Base-by-base conservation (phyloP, 1,140 invertebrate genomes). In the Brachionus rotundiformis region DNA sequence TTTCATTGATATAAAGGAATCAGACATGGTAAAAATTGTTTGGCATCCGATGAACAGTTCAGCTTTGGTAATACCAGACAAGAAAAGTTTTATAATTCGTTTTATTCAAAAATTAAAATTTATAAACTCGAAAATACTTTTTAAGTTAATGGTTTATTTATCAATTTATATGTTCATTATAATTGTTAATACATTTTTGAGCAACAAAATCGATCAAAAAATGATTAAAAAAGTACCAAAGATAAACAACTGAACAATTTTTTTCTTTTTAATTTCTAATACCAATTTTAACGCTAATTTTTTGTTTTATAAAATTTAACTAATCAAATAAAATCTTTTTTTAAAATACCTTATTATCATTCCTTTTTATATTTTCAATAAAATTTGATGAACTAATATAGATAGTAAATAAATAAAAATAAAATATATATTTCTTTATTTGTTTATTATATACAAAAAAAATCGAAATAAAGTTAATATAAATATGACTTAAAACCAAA, bases 151-250 rank as follows among this genome's bases (percentile, higher is more conserved):
- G 11, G 11, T 63, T 7, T 63, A 63, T 29, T 33, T 63, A 1
- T 63, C 11, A 11, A 29, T 25, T 11, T 63, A 63, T 63, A n/a
- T 63, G 16, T 31, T 63, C n/a, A 63, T 63, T 13, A 63, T 63
- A 29, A 5, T 63, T 29, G 61, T 63, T 0, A 63, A 63, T 63
- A 27, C 29, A 27, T 63, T 27, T 63, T 29, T 63, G 4, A 31
- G 61, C 27, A 63, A 29, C 4, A 27, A 63, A 63, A 63, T 63
- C 8, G 61, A 63, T 63, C 61, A 63, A 63, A 63, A n/a, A 27
- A 29, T 29, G n/a, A 23, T 2, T 8, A 63, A 29, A n/a, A 29
- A 63, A 31, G 7, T 19, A n/a, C 6, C 13, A 27, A 63, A 29
- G 8, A 4, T 59, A 19, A 59, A 59, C 19, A 59, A 59, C 6